A percentile compares a stretch with the other conserved stretches of the same genome.
Conservation (phyloP, 2,797 vertebrate genomes). For the Acanthurus tractus region DNA sequence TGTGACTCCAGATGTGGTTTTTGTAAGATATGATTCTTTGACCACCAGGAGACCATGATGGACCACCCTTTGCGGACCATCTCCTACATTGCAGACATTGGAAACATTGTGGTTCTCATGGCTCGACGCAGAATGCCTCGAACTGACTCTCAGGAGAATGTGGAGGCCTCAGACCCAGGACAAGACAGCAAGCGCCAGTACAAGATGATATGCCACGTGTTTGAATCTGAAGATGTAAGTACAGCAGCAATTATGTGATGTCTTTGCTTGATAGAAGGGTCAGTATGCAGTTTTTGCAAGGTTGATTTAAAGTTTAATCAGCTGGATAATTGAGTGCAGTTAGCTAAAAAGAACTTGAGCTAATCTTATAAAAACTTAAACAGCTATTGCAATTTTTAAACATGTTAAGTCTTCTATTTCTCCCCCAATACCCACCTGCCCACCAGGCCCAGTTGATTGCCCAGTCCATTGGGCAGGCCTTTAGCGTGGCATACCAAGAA, state of each 20-base stretch:
- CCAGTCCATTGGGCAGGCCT: conserved; percentile 96
- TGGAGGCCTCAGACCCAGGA: conserved; percentile 92
- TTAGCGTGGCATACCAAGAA: conserved; percentile 97
- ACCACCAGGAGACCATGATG: conserved; percentile 94
- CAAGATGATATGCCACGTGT: conserved; percentile 99
- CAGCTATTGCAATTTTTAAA: neutral
- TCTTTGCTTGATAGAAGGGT: neutral
- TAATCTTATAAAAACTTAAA: neutral
- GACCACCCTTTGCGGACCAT: conserved; percentile 95
- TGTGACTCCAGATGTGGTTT: neutral
- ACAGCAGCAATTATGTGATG: conserved; percentile 1
- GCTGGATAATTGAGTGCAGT: neutral
- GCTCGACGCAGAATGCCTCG: conserved; percentile 93
- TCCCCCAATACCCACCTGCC: neutral
- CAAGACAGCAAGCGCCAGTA: conserved; percentile 96
- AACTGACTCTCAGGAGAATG: conserved; percentile 92
- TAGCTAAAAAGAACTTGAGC: neutral
- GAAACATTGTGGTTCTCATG: conserved; percentile 97
- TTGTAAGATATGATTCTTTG: neutral
- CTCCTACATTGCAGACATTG: conserved; percentile 98
- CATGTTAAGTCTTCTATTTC: neutral
- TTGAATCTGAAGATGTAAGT: conserved; percentile 98
- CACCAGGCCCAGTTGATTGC: conserved; percentile 94
- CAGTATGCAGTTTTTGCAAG: neutral
- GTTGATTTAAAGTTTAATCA: neutral